phyloP scores from a whole-genome alignment of 1,140 invertebrate species.

The Drosophila ambigua region DNA sequence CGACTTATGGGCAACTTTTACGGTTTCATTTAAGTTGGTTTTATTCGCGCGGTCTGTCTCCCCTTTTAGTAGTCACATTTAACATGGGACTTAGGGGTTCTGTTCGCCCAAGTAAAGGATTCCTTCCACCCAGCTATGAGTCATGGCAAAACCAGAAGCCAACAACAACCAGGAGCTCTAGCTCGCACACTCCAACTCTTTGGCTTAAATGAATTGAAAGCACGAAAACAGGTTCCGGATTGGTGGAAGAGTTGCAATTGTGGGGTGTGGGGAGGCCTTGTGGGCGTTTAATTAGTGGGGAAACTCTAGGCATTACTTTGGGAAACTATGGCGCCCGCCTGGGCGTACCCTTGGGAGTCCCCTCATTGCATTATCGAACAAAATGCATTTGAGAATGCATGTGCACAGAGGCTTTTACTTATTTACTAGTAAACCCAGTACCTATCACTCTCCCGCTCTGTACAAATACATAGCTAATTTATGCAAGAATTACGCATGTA shows the following conservation, averaged over 20 bases:
- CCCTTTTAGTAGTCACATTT: slow-evolving; percentile 11
- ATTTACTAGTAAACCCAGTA: slow-evolving; percentile 43
- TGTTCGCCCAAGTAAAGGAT: slow-evolving; percentile 39
- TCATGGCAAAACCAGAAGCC: slow-evolving; percentile 10
- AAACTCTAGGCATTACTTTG: slow-evolving; percentile 56
- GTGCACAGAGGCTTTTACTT: slow-evolving; percentile 34
- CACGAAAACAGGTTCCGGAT: slow-evolving; percentile 64
- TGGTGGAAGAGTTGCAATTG: slow-evolving; percentile 7
- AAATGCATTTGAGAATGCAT: slow-evolving; percentile 60
- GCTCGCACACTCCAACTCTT: background rate
- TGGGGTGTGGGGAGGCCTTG: slow-evolving; percentile 9
- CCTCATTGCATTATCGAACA: slow-evolving; percentile 72
- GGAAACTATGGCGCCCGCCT: slow-evolving; percentile 41
- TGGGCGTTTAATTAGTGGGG: slow-evolving; percentile 63
- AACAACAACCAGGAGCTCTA: too few species aligned
- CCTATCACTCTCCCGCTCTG: background rate
- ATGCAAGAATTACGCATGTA: slow-evolving; percentile 67
- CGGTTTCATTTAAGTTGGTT: slow-evolving; percentile 66
- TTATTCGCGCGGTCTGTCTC: slow-evolving; percentile 25
- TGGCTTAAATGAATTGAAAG: slow-evolving; percentile 69
- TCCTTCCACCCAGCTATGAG: slow-evolving; percentile 15
- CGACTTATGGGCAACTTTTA: slow-evolving; percentile 75
- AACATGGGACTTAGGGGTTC: slow-evolving; percentile 12
- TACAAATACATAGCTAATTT: slow-evolving; percentile 48
- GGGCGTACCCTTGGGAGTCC: slow-evolving; percentile 22